These are phyloP conservation scores for Alouatta palliata DNA, from an alignment of 2,113 vertebrate species.

Conservation along the genomic window DNA sequence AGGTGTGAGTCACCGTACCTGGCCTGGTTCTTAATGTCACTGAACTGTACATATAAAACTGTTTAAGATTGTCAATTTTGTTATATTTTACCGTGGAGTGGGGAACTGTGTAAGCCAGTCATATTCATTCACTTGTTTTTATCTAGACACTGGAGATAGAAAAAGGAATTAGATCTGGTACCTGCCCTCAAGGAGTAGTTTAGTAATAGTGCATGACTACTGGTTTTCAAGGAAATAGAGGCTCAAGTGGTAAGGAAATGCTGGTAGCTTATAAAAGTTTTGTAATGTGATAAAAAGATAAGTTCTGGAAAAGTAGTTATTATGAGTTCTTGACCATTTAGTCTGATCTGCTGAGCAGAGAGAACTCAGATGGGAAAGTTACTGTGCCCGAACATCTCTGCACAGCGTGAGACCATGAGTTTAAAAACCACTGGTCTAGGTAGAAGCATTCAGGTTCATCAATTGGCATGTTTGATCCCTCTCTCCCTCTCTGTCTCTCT, in stretches of 20 bases:
- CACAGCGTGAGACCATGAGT: neutral
- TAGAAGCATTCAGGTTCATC: neutral
- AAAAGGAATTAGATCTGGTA: constrained; percentile 36
- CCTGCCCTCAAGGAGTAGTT: neutral
- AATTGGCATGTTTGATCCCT: neutral
- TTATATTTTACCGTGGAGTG: neutral
- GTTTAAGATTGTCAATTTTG: neutral
- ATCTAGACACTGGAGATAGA: neutral
- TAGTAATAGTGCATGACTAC: neutral
- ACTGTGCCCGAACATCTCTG: neutral
- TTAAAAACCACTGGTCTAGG: neutral
- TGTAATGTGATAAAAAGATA: neutral
- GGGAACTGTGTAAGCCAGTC: neutral
- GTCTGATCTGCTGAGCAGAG: neutral
- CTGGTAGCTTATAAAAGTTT: neutral
- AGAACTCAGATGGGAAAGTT: neutral
- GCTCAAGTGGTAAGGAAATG: neutral
- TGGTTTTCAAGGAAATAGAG: constrained; percentile 5
- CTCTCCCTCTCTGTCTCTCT: neutral
- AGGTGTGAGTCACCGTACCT: too few species aligned
- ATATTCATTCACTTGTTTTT: neutral
- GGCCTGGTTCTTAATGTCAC: neutral
- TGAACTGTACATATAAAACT: neutral
- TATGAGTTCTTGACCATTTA: neutral
- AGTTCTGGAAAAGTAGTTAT: neutral